Conservation (phyloP, 2,113 vertebrate genomes). For the Brachyhypopomus occidentalis region DNA sequence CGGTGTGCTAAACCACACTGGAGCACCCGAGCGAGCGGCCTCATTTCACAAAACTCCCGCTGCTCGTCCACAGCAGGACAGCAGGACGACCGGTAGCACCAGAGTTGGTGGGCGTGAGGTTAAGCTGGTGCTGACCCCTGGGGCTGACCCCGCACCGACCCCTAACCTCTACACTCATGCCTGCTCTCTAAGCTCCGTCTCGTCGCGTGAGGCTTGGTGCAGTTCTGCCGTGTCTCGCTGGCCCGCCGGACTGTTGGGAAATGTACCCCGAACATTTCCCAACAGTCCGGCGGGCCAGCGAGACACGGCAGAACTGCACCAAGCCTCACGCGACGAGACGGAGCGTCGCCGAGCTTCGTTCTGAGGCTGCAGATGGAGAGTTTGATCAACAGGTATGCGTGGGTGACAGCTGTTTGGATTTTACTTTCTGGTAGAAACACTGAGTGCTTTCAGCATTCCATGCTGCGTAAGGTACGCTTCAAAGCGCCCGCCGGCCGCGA, state of each 20-base stretch:
- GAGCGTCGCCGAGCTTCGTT: conserved; percentile 18
- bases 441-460: not conserved
- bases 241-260: not conserved
- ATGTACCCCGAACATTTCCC: no score
- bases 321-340: conserved; percentile 36
- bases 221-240: not conserved
- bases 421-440: conserved; percentile 30
- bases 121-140: no score
- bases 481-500: conserved; percentile 27
- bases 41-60: not conserved
- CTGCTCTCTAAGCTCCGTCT: not conserved
- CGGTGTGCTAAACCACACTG: conserved; percentile 4
- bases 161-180: no score
- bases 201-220: conserved; percentile 37
- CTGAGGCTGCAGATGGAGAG: conserved; percentile 28
- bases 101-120: not conserved
- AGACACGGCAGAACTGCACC: conserved; percentile 2
- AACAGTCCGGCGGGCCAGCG: not conserved
- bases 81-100: not conserved
- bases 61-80: not conserved
- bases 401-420: conserved; percentile 32
- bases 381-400: conserved; percentile 34
- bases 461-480: conserved; percentile 10
- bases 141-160: no score
- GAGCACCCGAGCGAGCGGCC: not conserved